Percentiles rank a stretch among this genome's conserved stretches.
phyloP scores from a whole-genome alignment of 2,113 vertebrate species.

The Ginglymostoma cirratum region DNA sequence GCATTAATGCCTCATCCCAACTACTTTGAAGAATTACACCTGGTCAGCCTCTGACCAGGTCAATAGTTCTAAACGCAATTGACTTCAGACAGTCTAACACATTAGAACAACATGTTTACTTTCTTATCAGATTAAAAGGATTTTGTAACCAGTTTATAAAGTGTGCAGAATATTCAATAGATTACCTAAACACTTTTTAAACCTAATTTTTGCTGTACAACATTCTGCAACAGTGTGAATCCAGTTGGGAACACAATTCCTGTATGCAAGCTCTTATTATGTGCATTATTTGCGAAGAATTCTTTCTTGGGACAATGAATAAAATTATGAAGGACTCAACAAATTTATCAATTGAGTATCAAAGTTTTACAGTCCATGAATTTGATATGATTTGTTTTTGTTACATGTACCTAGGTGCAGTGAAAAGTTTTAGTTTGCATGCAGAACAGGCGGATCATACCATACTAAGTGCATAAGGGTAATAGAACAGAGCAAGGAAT shows the following conservation, averaged over 20 bases:
- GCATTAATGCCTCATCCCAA: neutral
- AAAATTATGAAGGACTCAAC: neutral
- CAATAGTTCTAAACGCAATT: neutral
- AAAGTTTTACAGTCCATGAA: neutral
- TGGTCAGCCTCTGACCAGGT: neutral
- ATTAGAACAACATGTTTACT: neutral
- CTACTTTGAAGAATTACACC: neutral
- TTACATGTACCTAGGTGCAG: too few species aligned
- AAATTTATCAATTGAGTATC: neutral
- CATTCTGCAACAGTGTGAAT: neutral
- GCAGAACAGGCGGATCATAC: too few species aligned
- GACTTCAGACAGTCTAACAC: neutral
- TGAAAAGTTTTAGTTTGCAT: too few species aligned
- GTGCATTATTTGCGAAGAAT: neutral
- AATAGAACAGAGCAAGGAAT: too few species aligned
- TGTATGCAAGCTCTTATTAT: neutral
- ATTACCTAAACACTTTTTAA: neutral
- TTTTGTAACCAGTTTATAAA: neutral
- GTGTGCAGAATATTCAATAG: neutral
- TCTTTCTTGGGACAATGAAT: neutral
- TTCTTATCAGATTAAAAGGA: neutral
- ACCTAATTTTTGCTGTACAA: neutral
- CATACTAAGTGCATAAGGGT: too few species aligned
- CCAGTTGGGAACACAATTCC: neutral
- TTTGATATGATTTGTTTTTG: too few species aligned